A percentile compares a stretch with the other conserved stretches of the same genome.
These are phyloP conservation scores for Hippocampus guttulatus DNA, from an alignment of 2,113 vertebrate genomes.

Conservation along the genomic window DNA sequence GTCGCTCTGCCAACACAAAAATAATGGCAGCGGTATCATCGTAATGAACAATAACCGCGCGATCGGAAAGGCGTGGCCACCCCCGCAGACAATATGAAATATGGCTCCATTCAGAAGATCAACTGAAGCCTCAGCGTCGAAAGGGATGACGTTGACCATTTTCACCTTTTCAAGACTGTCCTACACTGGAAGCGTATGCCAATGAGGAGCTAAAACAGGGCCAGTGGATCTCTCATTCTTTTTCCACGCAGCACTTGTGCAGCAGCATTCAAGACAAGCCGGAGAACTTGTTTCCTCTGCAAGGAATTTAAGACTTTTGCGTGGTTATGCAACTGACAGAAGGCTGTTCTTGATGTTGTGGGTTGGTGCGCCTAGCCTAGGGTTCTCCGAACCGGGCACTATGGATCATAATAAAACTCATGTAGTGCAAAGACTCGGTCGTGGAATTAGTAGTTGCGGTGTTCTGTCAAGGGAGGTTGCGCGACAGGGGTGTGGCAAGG, in stretches of 20 bases:
- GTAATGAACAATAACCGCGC: no score
- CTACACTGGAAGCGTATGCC: not conserved
- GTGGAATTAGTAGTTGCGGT: not conserved
- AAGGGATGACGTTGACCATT: not conserved
- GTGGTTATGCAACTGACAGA: not conserved
- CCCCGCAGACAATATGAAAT: no score
- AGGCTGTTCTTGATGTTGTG: not conserved
- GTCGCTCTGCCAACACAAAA: no score
- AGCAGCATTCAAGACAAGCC: not conserved
- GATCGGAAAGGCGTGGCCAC: no score
- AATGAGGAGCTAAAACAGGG: not conserved
- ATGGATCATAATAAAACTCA: not conserved
- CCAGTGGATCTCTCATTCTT: not conserved
- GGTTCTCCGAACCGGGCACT: no score
- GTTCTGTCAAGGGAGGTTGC: not conserved
- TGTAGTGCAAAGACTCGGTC: not conserved
- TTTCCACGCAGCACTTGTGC: not conserved
- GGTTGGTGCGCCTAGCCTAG: not conserved
- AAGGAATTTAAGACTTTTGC: not conserved
- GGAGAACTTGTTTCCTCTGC: not conserved
- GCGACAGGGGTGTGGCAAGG: not conserved
- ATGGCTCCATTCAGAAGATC: no score
- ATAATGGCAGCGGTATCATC: no score
- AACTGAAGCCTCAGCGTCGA: not conserved
- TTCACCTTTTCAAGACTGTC: not conserved